These are phyloP conservation scores for Spodoptera frugiperda DNA, from an alignment of 1,140 invertebrate species.

Conservation along the genomic window DNA sequence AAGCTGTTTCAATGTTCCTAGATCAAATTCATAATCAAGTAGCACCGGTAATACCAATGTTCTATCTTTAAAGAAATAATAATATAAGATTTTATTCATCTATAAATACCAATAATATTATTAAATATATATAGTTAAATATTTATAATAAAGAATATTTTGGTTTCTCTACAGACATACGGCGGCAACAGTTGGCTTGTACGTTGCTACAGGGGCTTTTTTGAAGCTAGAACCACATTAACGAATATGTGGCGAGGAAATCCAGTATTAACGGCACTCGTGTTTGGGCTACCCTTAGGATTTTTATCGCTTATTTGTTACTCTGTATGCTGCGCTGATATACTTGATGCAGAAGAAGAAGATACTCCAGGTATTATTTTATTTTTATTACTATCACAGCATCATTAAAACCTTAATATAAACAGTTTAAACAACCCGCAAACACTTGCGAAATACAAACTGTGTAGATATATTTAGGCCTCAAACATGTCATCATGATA, in stretches of 20 bases:
- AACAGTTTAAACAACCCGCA: too few relatives aligned
- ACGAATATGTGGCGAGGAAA: slow-evolving; percentile 96
- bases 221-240: slow-evolving; percentile 91
- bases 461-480: too few relatives aligned
- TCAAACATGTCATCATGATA: too few relatives aligned
- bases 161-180: slow-evolving; percentile 87
- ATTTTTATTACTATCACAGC: background rate
- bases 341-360: slow-evolving; percentile 95
- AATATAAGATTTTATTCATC: too few relatives aligned
- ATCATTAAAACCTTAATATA: too few relatives aligned
- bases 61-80: background rate
- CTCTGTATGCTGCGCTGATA: slow-evolving; percentile 97
- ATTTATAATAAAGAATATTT: background rate
- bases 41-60: slow-evolving; percentile 87
- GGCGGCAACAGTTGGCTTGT: slow-evolving; percentile 93
- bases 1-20: slow-evolving; percentile 92
- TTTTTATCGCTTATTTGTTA: slow-evolving; percentile 98
- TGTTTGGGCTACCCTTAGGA: slow-evolving; percentile 95
- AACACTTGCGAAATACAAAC: too few relatives aligned
- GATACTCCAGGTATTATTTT: slow-evolving; percentile 81
- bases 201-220: slow-evolving; percentile 91
- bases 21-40: slow-evolving; percentile 91
- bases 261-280: slow-evolving; percentile 94
- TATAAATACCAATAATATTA: too few relatives aligned
- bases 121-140: background rate